Evolutionary conservation across 2,113 vertebrate genomes (phyloP).

Genomic region (Dipodomys ordii): DNA sequence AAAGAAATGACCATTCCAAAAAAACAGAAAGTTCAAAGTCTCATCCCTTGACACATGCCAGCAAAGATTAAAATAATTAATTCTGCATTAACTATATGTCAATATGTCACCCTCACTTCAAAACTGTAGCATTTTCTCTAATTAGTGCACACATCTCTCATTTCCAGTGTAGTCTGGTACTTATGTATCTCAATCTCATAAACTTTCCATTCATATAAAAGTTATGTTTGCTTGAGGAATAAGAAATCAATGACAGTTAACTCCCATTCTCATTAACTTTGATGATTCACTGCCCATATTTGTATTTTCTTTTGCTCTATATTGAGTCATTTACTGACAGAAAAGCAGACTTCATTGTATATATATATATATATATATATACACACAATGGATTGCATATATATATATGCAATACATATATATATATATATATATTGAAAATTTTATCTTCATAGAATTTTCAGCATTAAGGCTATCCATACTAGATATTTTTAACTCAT

Average conservation of each 20-base stretch:
- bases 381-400: background rate
- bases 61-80: conserved; percentile 53
- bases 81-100: conserved; percentile 49
- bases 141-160: conserved; percentile 57
- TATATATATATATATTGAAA: background rate
- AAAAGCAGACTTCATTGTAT: conserved; percentile 56
- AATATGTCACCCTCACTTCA: background rate
- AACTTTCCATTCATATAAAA: conserved; percentile 51
- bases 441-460: conserved; percentile 56
- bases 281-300: background rate
- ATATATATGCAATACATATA: background rate
- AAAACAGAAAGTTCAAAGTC: too few species aligned
- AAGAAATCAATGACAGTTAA: background rate
- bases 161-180: background rate
- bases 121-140: conserved; percentile 40
- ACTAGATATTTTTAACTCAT: conserved; percentile 66
- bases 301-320: background rate
- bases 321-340: conserved; percentile 25
- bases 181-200: background rate
- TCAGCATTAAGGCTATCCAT: conserved; percentile 52
- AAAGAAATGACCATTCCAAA: background rate
- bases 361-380: conserved; percentile 48
- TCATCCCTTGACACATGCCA: too few species aligned
- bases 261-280: background rate
- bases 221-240: background rate